These are phyloP conservation scores for Atractosteus spatula DNA, from an alignment of 2,113 vertebrate species.

Conservation along the genomic window DNA sequence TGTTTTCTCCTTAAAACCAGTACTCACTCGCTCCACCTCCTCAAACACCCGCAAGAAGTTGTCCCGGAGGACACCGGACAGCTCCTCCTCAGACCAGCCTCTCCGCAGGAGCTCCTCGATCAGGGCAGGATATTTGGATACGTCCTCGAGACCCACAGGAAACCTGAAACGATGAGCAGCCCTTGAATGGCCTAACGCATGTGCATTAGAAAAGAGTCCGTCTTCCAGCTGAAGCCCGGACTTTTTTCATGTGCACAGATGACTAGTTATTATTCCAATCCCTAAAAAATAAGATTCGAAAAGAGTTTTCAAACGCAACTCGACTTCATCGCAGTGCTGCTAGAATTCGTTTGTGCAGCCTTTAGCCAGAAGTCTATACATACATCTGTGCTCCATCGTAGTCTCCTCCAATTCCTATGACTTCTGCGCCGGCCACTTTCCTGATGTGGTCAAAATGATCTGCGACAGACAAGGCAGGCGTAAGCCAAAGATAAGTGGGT, in stretches of 20 bases:
- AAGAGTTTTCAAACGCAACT: too few species aligned
- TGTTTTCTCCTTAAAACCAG: background rate
- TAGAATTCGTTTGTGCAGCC: too few species aligned
- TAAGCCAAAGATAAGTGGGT: background rate
- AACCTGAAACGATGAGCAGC: conserved; percentile 59
- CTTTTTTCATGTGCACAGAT: too few species aligned
- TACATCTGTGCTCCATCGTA: conserved; percentile 76
- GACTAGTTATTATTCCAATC: too few species aligned
- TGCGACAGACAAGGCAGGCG: conserved; percentile 43
- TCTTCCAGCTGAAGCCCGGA: too few species aligned
- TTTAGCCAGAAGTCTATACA: conserved; percentile 38
- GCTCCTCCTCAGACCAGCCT: conserved; percentile 76
- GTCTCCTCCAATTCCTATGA: conserved; percentile 83
- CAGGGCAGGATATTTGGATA: conserved; percentile 84
- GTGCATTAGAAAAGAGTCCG: too few species aligned
- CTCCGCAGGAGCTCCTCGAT: conserved; percentile 78
- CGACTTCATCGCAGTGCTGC: too few species aligned
- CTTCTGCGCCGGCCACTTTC: conserved; percentile 69
- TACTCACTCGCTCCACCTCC: conserved; percentile 76
- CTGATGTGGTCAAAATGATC: conserved; percentile 92
- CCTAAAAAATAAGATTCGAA: too few species aligned
- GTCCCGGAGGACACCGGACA: conserved; percentile 71
- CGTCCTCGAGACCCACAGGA: conserved; percentile 80
- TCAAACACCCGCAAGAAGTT: conserved; percentile 84
- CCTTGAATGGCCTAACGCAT: too few species aligned